Evolutionary conservation across 2,888 invertebrate species (phyloP).

Genomic region (Belgica antarctica): DNA sequence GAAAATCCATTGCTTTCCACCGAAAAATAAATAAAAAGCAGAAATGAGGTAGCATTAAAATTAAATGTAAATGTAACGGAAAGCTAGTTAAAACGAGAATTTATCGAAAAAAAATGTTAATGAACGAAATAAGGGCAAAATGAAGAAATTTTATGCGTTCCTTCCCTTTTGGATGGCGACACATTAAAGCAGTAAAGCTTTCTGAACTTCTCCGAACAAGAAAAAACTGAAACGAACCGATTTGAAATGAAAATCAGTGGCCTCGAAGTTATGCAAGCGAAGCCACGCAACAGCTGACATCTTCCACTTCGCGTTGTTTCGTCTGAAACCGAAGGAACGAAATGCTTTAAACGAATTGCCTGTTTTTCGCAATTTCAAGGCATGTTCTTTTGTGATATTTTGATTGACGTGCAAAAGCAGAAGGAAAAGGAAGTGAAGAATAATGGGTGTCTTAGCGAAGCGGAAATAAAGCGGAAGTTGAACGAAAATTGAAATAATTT

Average conservation of each 20-base stretch:
- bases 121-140: background rate
- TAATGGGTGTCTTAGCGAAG: slow-evolving; percentile 1
- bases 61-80: slow-evolving; percentile 28
- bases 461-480: slow-evolving; percentile 14
- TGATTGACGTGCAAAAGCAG: slow-evolving; percentile 11
- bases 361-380: background rate
- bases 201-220: background rate
- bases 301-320: background rate
- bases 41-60: background rate
- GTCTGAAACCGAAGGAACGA: too few species aligned
- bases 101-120: slow-evolving; percentile 30
- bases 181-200: background rate
- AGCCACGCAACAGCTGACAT: slow-evolving; percentile 10
- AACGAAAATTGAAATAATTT: slow-evolving; percentile 4
- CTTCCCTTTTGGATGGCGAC: background rate
- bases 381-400: slow-evolving; percentile 1
- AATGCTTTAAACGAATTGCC: background rate
- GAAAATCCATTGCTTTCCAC: too few species aligned
- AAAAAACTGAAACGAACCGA: background rate
- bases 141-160: background rate
- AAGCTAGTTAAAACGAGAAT: slow-evolving; percentile 32
- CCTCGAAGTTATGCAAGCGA: slow-evolving; percentile 7
- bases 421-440: background rate
- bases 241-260: background rate
- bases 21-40: too few species aligned